A percentile compares a stretch with the other conserved stretches of the same genome.
phyloP scores from a whole-genome alignment of 1,140 invertebrate genomes.

The Rhagoletis zephyria region DNA sequence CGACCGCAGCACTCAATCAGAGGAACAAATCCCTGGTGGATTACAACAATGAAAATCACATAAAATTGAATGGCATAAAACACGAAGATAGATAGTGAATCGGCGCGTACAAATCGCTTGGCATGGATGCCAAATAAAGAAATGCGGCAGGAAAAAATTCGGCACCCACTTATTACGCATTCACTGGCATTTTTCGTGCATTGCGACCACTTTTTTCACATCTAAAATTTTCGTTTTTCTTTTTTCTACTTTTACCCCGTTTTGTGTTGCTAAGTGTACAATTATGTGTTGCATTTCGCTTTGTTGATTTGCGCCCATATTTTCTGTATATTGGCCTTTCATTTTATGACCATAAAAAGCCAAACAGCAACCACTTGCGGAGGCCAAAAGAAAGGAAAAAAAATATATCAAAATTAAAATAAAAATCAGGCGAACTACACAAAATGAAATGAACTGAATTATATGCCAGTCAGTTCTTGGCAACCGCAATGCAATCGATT shows the following conservation, averaged over 20 bases:
- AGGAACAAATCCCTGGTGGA: background rate
- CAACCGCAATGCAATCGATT: background rate
- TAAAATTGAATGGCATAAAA: background rate
- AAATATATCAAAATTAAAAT: background rate
- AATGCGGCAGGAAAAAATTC: background rate
- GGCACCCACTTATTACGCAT: conserved; percentile 49
- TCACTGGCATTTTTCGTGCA: background rate
- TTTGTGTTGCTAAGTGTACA: conserved; percentile 18
- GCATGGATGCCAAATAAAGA: conserved; percentile 27
- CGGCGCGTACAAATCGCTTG: conserved; percentile 34
- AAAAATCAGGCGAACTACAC: background rate
- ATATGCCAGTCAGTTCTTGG: conserved; percentile 7
- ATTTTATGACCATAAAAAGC: conserved; percentile 49
- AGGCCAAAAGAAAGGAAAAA: background rate
- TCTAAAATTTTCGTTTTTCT: background rate
- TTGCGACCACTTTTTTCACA: background rate
- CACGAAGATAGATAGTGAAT: conserved; percentile 18
- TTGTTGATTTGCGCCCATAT: conserved; percentile 40
- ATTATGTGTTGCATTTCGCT: conserved; percentile 43
- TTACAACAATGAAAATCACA: background rate
- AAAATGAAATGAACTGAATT: conserved; percentile 41
- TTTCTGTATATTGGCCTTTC: conserved; percentile 29
- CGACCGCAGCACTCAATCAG: background rate
- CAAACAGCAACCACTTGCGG: conserved; percentile 38
- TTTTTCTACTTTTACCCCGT: background rate